Base-by-base conservation (phyloP, 2,113 vertebrate species). In the Sapajus apella region DNA sequence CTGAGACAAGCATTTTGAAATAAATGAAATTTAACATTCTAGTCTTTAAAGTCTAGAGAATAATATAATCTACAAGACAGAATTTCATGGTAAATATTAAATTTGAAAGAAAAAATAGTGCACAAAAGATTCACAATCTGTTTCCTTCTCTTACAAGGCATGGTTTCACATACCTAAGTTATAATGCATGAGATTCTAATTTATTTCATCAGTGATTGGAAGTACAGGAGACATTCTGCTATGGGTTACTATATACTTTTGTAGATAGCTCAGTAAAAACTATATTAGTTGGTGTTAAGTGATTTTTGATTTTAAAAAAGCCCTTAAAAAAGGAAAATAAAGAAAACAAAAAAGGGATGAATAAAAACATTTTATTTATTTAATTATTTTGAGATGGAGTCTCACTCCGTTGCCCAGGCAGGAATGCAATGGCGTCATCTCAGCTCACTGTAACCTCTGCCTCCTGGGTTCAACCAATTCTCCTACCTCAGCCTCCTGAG, bases 1-100 rank as follows among this genome's bases (percentile, higher is more conserved):
- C 93, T 97, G 96, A 96, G 80, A 81, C 10, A 93, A 95, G 89
- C 80, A 89, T 90, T 95, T 94, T 90, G 80, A 94, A 94, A 58
- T 66, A 58, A 76, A 58, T 13, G 50, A 88, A 95, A 95, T 94
- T 86, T 87, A 92, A 37, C 75, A 85, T 68, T 75, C 25, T 55
- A 87, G 8, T 86, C 23, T 76, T 87, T 75, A 40, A 79, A 95
- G 75, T 88, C 58, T 32, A 88, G 40, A 88, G 90, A 85, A 87
- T 52, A 90, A 85, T 94, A 76, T 55, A 27, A 84, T 89, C n/a
- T 47, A 43, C 61, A 89, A 73, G n/a, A 89, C 17, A 82, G 45
- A 97, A 95, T 85, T 85, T 97, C 17, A 90, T 40, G 45, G 37
- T 80, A 85, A 56, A 45, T 77, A 66, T 45, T 83, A 68, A 64